phyloP scores from a whole-genome alignment of 1,140 invertebrate species.

The Sesamia nonagrioides region DNA sequence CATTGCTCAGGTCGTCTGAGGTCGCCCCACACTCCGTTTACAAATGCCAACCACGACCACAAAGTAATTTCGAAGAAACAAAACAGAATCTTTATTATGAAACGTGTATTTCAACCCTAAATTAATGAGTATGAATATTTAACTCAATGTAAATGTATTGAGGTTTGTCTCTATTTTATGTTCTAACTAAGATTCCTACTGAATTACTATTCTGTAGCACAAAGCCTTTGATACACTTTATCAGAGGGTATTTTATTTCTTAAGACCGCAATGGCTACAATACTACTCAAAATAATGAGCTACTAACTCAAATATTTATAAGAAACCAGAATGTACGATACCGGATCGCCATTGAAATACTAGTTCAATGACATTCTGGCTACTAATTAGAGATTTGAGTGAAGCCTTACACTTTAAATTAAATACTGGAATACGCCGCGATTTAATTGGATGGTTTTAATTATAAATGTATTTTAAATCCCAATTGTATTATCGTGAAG shows the following conservation, averaged over 20 bases:
- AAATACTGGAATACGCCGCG: no score
- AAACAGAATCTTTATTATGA: constrained; percentile 5
- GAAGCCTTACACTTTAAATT: no score
- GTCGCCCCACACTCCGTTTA: neutral
- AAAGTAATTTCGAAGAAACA: neutral
- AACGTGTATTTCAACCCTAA: neutral
- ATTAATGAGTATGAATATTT: constrained; percentile 10
- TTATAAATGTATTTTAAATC: no score
- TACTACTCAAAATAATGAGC: no score
- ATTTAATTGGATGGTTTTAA: neutral
- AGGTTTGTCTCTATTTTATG: neutral
- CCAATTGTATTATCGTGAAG: neutral
- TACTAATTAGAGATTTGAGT: no score
- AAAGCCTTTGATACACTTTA: neutral
- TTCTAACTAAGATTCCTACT: neutral
- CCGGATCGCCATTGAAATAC: no score
- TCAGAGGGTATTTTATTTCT: no score
- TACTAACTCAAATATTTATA: no score
- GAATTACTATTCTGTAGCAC: neutral
- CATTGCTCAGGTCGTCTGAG: neutral
- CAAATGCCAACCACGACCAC: neutral
- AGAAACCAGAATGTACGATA: no score
- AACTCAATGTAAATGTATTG: neutral
- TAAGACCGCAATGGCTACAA: no score
- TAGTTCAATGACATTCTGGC: no score